Conservation (phyloP, 2,888 invertebrate species). For the Eilema caniola region DNA sequence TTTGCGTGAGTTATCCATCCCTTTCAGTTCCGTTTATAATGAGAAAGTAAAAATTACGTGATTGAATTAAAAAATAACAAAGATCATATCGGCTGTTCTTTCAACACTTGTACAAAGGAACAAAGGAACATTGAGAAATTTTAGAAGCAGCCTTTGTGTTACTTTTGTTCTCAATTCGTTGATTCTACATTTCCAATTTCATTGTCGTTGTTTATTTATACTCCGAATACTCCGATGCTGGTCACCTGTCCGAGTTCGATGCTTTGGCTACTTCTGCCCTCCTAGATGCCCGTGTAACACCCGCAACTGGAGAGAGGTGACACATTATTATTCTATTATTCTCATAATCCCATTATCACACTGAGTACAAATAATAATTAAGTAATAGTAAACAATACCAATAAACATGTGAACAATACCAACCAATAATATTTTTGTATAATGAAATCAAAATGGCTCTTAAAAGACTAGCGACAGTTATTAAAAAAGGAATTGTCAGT, state of each 20-base stretch:
- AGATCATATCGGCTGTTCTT: neutral
- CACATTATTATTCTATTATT: too few species aligned
- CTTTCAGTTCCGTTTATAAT: neutral
- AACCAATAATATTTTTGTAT: too few species aligned
- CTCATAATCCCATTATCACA: too few species aligned
- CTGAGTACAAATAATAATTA: too few species aligned
- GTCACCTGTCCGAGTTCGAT: neutral
- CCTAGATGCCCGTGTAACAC: neutral
- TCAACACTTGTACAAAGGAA: neutral
- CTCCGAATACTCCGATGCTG: neutral
- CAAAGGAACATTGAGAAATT: neutral
- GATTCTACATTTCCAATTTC: neutral
- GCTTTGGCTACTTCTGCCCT: neutral
- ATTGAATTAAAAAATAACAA: constrained; percentile 3
- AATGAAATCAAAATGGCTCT: too few species aligned
- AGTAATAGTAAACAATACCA: too few species aligned
- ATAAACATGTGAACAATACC: too few species aligned
- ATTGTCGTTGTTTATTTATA: too few species aligned
- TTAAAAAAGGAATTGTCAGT: neutral
- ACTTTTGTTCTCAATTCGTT: neutral
- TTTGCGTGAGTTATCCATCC: neutral
- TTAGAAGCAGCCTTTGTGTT: constrained; percentile 3
- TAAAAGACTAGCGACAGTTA: too few species aligned
- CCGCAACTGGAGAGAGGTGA: too few species aligned
- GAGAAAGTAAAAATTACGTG: constrained; percentile 9